phyloP scores from a whole-genome alignment of 1,140 invertebrate species.

The Caenorhabditis elegans region DNA sequence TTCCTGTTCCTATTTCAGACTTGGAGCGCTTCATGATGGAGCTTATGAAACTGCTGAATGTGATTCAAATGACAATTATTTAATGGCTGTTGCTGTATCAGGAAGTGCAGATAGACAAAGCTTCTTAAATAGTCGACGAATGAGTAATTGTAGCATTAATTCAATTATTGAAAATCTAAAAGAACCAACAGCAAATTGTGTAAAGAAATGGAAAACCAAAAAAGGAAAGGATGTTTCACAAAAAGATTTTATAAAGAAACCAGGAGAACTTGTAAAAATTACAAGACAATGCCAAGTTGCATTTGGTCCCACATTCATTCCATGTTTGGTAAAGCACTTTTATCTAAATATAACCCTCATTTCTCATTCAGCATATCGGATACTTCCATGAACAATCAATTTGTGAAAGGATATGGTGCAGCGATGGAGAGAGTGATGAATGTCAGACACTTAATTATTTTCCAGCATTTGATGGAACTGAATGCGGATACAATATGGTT shows the following conservation, averaged over 20 bases:
- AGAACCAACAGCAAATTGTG: conserved; percentile 49
- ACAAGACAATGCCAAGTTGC: conserved; percentile 54
- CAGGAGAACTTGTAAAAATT: not conserved
- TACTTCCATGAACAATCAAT: conserved; percentile 49
- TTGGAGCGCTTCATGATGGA: conserved; percentile 59
- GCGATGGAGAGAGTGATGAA: conserved; percentile 42
- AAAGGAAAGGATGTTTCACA: conserved; percentile 2
- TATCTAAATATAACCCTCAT: not conserved
- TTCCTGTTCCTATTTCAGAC: conserved; percentile 19
- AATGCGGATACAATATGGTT: conserved; percentile 54
- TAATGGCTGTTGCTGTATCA: conserved; percentile 57
- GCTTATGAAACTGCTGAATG: conserved; percentile 42
- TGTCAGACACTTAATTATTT: conserved; percentile 60
- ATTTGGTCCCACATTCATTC: conserved; percentile 50
- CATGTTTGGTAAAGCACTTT: conserved; percentile 46
- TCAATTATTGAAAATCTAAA: conserved; percentile 55
- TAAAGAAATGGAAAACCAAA: conserved; percentile 30
- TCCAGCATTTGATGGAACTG: conserved; percentile 59
- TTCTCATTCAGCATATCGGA: conserved; percentile 24
- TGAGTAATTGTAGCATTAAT: conserved; percentile 54
- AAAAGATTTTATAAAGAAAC: conserved; percentile 26
- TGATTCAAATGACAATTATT: conserved; percentile 49
- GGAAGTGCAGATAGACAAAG: conserved; percentile 45
- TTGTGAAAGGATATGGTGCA: conserved; percentile 61
- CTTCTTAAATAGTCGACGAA: conserved; percentile 52